Conservation (phyloP, 2,113 vertebrate genomes). For the Hirundichthys speculiger region DNA sequence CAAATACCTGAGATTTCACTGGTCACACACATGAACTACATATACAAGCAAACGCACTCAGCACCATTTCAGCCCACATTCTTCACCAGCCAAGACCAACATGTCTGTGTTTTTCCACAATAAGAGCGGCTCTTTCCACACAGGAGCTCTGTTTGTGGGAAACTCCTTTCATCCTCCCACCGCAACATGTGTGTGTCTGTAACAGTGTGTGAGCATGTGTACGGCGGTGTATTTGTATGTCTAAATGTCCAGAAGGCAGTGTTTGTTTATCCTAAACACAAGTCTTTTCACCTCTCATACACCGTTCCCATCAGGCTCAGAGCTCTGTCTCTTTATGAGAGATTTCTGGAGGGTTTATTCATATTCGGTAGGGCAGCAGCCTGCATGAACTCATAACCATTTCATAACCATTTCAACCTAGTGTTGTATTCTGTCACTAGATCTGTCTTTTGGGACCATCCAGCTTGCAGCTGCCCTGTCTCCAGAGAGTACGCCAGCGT, state of each 20-base stretch:
- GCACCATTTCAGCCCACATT: slow-evolving; percentile 52
- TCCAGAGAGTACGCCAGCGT: slow-evolving; percentile 40
- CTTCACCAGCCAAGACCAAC: slow-evolving; percentile 73
- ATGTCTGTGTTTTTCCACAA: slow-evolving; percentile 72
- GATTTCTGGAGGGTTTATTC: not conserved
- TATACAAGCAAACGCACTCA: slow-evolving; percentile 31
- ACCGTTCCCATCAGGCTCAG: not conserved
- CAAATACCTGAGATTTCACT: slow-evolving; percentile 57
- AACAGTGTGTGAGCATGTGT: slow-evolving; percentile 9
- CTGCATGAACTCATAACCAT: not conserved
- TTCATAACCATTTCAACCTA: slow-evolving; percentile 10
- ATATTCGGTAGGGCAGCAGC: not conserved
- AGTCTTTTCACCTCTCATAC: slow-evolving; percentile 36
- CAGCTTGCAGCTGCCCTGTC: slow-evolving; percentile 56
- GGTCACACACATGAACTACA: slow-evolving; percentile 4
- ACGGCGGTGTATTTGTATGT: slow-evolving; percentile 41
- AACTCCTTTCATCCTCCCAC: slow-evolving; percentile 70
- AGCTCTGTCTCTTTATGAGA: slow-evolving; percentile 7
- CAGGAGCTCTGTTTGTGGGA: slow-evolving; percentile 64
- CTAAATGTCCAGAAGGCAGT: slow-evolving; percentile 41
- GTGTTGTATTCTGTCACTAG: slow-evolving; percentile 31
- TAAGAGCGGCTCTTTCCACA: slow-evolving; percentile 63
- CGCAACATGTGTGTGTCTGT: slow-evolving; percentile 50
- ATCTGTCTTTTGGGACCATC: slow-evolving; percentile 49
- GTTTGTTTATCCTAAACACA: slow-evolving; percentile 58